These are phyloP conservation scores for Acleris cristana DNA, from an alignment of 2,888 invertebrate species.

Conservation along the genomic window DNA sequence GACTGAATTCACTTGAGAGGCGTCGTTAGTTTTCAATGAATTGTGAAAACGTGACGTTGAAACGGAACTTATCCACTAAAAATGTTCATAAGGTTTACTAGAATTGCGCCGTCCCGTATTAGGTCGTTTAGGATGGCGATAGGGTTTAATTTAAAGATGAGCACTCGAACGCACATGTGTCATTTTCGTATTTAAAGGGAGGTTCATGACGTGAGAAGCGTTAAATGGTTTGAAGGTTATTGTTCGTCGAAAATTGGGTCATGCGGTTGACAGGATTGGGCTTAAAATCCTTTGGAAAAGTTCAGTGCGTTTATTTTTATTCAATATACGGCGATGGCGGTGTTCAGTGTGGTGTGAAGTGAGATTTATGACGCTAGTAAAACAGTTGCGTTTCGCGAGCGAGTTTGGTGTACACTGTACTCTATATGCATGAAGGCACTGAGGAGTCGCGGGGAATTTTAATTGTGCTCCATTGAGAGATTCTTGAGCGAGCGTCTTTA, in stretches of 20 bases:
- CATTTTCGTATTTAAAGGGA: conserved; percentile 55
- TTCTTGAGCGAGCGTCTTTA: conserved; percentile 67
- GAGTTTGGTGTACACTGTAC: conserved; percentile 52
- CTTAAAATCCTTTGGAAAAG: conserved; percentile 53
- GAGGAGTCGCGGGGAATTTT: conserved; percentile 70
- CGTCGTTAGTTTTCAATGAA: conserved; percentile 51
- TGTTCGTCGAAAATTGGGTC: conserved; percentile 58
- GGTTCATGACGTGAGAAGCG: conserved; percentile 67
- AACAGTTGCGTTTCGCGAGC: conserved; percentile 65
- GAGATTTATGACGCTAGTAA: conserved; percentile 69
- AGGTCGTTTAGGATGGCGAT: conserved; percentile 38
- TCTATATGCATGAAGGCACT: conserved; percentile 66
- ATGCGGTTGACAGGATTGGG: conserved; percentile 54
- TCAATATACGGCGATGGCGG: conserved; percentile 56
- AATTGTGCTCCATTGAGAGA: conserved; percentile 79
- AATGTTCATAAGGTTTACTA: conserved; percentile 48
- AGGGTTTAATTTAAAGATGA: conserved; percentile 54
- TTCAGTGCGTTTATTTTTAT: conserved; percentile 60
- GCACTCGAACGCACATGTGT: conserved; percentile 52
- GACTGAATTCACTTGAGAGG: conserved; percentile 42
- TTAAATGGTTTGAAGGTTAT: conserved; percentile 56
- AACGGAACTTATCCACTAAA: conserved; percentile 53
- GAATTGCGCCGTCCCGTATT: not conserved
- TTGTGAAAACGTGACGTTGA: conserved; percentile 68
- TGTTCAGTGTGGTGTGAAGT: conserved; percentile 63